phyloP scores from a whole-genome alignment of 2,888 invertebrate species.

The Romanomermis culicivorax region DNA sequence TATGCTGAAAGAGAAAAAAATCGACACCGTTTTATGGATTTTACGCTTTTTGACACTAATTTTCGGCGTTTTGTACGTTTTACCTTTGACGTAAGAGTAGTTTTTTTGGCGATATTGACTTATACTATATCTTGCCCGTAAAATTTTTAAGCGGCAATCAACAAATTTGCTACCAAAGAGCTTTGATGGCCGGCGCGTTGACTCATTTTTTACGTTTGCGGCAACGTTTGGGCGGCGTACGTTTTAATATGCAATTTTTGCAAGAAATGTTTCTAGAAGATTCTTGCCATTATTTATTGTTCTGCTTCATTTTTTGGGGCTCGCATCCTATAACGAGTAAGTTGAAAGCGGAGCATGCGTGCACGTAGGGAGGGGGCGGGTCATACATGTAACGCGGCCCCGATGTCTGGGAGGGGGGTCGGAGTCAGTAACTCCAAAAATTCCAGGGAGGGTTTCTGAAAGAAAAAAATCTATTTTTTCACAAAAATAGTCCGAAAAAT shows the following conservation, averaged over 20 bases:
- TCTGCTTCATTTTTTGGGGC: slow-evolving; percentile 77
- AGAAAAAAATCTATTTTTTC: no score
- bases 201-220: slow-evolving; percentile 81
- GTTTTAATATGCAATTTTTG: slow-evolving; percentile 59
- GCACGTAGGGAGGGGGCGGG: neutral
- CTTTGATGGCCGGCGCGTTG: slow-evolving; percentile 68
- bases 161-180: slow-evolving; percentile 66
- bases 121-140: slow-evolving; percentile 1
- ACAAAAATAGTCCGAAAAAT: no score
- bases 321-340: slow-evolving; percentile 65
- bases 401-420: neutral
- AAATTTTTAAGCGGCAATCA: slow-evolving; percentile 41
- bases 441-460: no score
- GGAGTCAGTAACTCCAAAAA: no score
- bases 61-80: slow-evolving; percentile 57
- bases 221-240: slow-evolving; percentile 54
- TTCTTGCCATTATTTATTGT: slow-evolving; percentile 87
- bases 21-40: slow-evolving; percentile 65
- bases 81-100: slow-evolving; percentile 75
- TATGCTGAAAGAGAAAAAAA: slow-evolving; percentile 50
- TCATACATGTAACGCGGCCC: no score
- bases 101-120: slow-evolving; percentile 18
- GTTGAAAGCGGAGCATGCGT: slow-evolving; percentile 23
- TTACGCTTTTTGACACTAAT: slow-evolving; percentile 60
- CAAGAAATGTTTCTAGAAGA: slow-evolving; percentile 53